Evolutionary conservation across 2,888 invertebrate genomes (phyloP), one percentile per base, ranked within the genome.

Genomic region (Eupithecia abbreviata): DNA sequence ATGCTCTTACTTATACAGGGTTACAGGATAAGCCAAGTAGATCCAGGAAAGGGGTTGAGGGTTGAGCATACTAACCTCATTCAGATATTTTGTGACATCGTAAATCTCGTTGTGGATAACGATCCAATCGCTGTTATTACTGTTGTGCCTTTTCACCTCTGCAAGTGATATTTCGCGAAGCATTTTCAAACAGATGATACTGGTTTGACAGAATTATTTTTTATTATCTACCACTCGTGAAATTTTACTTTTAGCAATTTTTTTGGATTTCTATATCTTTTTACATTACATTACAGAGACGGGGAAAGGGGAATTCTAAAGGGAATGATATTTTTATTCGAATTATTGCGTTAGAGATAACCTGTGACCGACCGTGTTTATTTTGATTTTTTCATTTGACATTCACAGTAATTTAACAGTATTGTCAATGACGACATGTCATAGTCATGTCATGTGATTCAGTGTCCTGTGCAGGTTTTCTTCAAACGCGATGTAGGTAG

Each of bases 101-200:
- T 97, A 98, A 74, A 98, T 96, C 85, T 96, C 95, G 87, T 98
- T 96, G 87, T 97, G 96, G 86, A 98, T 97, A 65, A 98, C 96
- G 76, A 98, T 92, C 97, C 97, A 98, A 65, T 87, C 79, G 81
- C 89, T 92, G 15, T 84, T 85, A 41, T 84, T 83, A 18, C 74
- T 82, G 62, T 95, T 96, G 88, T 97, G 97, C 82, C 96, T 92
- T 79, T 96, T 95, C n/a, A 98, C 96, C 92, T 98, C 97, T 47
- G 81, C 84, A 69, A 96, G 89, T 51, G 95, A 91, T 84, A 95
- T 96, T 85, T 94, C 87, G 86, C 92, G 94, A 58, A 87, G 83
- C 89, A 92, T 89, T 79, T 84, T 87, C 79, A 66, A 51, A 74
- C 30, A 62, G 62, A 62, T 62, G 10, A 3, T 2, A 18, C 3